Evolutionary conservation across 2,113 vertebrate genomes (phyloP).

Genomic region (Brachirus orientalis): DNA sequence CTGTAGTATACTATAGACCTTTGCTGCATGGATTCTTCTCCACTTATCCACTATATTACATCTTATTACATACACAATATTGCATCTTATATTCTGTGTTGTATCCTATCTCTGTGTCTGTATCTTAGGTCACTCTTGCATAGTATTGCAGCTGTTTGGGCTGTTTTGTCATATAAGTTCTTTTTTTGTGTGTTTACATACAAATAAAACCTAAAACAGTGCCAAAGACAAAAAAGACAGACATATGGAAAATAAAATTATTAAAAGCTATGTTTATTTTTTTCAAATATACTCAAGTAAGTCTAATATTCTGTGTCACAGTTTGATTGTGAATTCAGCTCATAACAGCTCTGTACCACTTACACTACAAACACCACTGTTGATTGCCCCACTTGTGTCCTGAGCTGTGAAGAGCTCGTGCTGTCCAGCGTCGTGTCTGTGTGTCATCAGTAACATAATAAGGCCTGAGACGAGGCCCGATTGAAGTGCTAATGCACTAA

Average conservation of each 20-base stretch:
- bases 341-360: background rate
- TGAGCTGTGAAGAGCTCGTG: slow-evolving; percentile 7
- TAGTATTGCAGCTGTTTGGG: background rate
- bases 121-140: background rate
- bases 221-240: no score
- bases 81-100: background rate
- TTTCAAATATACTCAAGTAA: no score
- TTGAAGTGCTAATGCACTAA: slow-evolving; percentile 63
- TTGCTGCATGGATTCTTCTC: no score
- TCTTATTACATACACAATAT: background rate
- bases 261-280: no score
- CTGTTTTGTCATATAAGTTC: background rate
- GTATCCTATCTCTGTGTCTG: no score
- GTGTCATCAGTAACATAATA: slow-evolving; percentile 16
- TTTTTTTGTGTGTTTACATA: background rate
- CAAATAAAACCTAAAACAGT: no score
- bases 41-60: background rate
- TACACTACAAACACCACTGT: background rate
- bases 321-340: background rate
- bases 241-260: no score
- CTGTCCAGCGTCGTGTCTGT: background rate
- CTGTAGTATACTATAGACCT: no score
- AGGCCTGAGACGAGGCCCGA: slow-evolving; percentile 12
- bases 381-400: background rate
- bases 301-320: background rate